Base-by-base conservation (phyloP, 2,888 invertebrate genomes). In the Melipona beecheii region DNA sequence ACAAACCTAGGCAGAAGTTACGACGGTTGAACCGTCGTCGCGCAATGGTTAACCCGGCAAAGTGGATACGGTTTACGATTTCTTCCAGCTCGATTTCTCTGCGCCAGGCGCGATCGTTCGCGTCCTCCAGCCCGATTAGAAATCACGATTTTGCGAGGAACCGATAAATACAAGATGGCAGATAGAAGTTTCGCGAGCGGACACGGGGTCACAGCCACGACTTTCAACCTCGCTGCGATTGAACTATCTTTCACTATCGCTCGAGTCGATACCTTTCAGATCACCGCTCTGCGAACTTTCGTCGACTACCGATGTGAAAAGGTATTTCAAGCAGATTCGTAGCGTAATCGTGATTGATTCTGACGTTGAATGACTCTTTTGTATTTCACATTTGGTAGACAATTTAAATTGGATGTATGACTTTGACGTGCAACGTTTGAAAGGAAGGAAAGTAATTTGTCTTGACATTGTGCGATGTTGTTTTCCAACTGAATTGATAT, bases 61-160 rank as follows among this genome's bases (percentile, higher is more conserved):
- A 76, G 78, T 77, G 72, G 75, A 85, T 81, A 81, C 83, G 56
- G 72, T 87, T 89, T 88, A 88, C 84, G 88, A 86, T 85, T 83
- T 77, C 73, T 79, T 82, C 73, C 85, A 75, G 78, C 81, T 77
- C 82, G 60, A 43, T 82, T 62, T 72, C 73, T 58, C 60, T 31
- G 49, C 62, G 68, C 62, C 31, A 58, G 31, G 43, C 36, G 83
- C 82, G 72, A 83, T 80, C 79, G 84, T 31, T 50, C 50, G 43
- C 68, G 60, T 74, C 66, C 78, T 80, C 65, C 79, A 80, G 43
- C 74, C 19, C 81, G 75, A 84, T 87, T 87, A 88, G 87, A 88
- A 86, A 86, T 75, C 79, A 75, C 79, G 60, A 65, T 70, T 66
- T 78, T 70, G 66, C 66, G 54, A 83, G 80, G 64, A 81, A 50